Percentiles rank a stretch among this genome's conserved stretches.
Conservation (phyloP, 2,888 invertebrate genomes). For the Anarsia innoxiella region DNA sequence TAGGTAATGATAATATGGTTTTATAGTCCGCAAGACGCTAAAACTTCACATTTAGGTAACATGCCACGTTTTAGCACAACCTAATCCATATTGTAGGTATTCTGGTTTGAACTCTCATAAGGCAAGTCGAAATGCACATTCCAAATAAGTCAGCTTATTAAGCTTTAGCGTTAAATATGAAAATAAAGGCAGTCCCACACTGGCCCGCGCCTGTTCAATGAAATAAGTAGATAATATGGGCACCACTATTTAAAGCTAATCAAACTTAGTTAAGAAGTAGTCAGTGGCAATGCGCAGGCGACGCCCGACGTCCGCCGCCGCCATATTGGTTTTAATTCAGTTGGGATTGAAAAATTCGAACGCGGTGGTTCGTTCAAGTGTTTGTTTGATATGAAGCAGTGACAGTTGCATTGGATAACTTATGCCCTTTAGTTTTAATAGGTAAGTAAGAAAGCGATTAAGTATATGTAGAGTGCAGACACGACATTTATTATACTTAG, state of each 20-base stretch:
- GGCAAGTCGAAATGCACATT: too few relatives aligned
- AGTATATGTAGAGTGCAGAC: too few relatives aligned
- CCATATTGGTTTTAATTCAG: constrained; percentile 47
- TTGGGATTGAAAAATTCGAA: constrained; percentile 47
- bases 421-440: too few relatives aligned
- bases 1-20: too few relatives aligned
- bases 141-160: constrained; percentile 23
- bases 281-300: constrained; percentile 65
- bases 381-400: constrained; percentile 53
- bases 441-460: too few relatives aligned
- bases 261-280: constrained; percentile 77
- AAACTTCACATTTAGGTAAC: too few relatives aligned
- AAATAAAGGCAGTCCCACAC: constrained; percentile 51
- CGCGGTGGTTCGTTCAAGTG: constrained; percentile 41
- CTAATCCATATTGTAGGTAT: too few relatives aligned
- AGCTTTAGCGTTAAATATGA: constrained; percentile 28
- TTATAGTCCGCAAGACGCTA: too few relatives aligned
- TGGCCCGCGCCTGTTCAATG: constrained; percentile 62
- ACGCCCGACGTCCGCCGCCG: constrained; percentile 36
- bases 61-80: too few relatives aligned
- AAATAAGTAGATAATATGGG: constrained; percentile 76
- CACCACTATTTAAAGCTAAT: constrained; percentile 79
- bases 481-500: too few relatives aligned
- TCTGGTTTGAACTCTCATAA: too few relatives aligned
- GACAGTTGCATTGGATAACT: too few relatives aligned